Conservation (phyloP, 1,140 invertebrate species). For the Anastatus disparis region DNA sequence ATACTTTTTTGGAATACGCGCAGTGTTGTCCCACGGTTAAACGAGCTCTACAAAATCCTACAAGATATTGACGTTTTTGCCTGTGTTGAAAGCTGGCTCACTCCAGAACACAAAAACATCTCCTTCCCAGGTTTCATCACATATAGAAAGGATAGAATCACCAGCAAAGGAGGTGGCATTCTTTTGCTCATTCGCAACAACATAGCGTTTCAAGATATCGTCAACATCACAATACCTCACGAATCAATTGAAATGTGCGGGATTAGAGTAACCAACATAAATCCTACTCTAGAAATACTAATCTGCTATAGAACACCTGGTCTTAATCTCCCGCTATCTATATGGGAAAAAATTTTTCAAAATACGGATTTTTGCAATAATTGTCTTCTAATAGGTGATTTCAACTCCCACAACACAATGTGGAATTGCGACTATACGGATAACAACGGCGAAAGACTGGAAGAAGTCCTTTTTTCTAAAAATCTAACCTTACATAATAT, state of each 20-base stretch:
- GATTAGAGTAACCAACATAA: not conserved
- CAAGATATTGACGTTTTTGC: slow-evolving; percentile 7
- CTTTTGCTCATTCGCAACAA: not conserved
- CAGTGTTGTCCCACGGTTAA: not conserved
- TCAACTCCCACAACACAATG: slow-evolving; percentile 1
- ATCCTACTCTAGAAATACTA: not conserved
- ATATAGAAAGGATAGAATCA: not conserved
- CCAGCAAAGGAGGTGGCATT: not conserved
- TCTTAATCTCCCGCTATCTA: not conserved
- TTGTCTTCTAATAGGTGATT: too few relatives aligned
- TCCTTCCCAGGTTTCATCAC: slow-evolving; percentile 6
- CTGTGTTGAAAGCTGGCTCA: slow-evolving; percentile 16
- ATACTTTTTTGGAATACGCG: slow-evolving; percentile 6
- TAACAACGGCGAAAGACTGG: not conserved
- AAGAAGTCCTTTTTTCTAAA: not conserved
- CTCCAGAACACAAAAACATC: not conserved
- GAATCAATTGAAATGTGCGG: not conserved
- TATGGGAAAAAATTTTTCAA: not conserved
- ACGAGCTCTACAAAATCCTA: not conserved
- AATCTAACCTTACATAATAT: not conserved
- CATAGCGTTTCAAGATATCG: not conserved
- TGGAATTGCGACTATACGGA: slow-evolving; percentile 15
- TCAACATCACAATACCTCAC: not conserved
- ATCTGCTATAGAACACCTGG: slow-evolving; percentile 2
- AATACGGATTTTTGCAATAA: not conserved